A percentile compares a stretch with the other conserved stretches of the same genome.
These are phyloP conservation scores for Caenorhabditis virilis DNA, from an alignment of 2,888 invertebrate species.

Conservation along the genomic window DNA sequence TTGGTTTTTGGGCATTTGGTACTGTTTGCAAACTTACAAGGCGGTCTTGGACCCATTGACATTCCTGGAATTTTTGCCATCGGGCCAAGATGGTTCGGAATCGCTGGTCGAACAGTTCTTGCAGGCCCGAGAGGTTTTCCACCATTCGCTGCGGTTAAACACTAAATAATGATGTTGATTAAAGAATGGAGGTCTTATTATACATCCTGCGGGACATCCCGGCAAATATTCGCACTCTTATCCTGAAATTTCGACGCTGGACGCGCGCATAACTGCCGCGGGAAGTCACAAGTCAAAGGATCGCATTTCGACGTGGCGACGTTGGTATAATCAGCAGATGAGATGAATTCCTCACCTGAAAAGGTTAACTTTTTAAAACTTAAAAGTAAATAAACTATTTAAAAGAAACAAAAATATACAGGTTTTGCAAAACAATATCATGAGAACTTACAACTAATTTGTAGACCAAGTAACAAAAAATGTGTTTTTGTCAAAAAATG, in stretches of 20 bases:
- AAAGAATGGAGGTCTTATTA: no score
- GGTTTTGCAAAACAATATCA: no score
- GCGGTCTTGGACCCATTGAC: no score
- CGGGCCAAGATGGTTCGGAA: conserved; percentile 8
- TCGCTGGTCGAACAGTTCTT: conserved; percentile 1
- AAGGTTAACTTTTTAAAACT: no score
- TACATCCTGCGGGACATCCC: conserved; percentile 51
- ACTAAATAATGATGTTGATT: no score
- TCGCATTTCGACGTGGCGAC: conserved; percentile 59
- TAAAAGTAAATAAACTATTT: no score
- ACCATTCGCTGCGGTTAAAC: conserved; percentile 65
- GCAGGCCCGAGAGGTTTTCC: conserved; percentile 53
- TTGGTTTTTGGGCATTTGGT: background rate
- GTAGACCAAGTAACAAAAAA: no score
- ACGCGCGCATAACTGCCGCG: conserved; percentile 60
- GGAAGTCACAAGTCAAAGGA: conserved; percentile 63
- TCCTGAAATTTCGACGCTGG: conserved; percentile 56
- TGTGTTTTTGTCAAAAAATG: no score
- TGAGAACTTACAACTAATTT: no score
- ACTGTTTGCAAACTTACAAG: background rate
- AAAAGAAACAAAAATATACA: no score
- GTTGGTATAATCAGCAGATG: conserved; percentile 54
- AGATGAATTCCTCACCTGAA: conserved; percentile 64
- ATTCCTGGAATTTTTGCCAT: conserved; percentile 4
- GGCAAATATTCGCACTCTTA: conserved; percentile 57